Conservation (phyloP, 2,797 vertebrate genomes). For the Argyrosomus regius region DNA sequence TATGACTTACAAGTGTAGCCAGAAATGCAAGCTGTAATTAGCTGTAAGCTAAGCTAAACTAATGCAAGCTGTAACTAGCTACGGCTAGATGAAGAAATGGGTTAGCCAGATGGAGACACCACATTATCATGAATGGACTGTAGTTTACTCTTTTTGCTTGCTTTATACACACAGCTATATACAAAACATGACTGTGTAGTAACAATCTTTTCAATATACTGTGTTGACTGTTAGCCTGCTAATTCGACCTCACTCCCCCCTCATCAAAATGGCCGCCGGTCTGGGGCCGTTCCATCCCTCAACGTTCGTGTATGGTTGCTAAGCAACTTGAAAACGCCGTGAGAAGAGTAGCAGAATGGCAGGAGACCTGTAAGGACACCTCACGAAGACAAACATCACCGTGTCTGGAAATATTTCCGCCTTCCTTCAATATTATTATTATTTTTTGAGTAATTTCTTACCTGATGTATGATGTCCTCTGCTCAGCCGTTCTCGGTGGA, state of each 20-base stretch:
- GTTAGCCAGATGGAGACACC: no score
- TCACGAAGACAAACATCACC: not conserved
- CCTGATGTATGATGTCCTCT: not conserved
- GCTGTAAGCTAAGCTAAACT: no score
- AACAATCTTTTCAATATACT: not conserved
- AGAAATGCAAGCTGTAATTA: no score
- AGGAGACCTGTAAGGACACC: not conserved
- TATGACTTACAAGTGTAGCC: no score
- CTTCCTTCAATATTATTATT: no score
- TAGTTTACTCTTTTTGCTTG: not conserved
- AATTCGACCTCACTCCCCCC: not conserved
- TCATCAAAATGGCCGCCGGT: conserved; percentile 44
- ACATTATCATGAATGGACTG: no score
- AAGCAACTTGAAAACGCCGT: conserved; percentile 70
- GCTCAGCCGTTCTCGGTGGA: not conserved
- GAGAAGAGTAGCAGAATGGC: conserved; percentile 10
- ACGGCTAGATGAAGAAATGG: no score
- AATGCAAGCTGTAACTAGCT: no score
- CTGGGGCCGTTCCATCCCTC: not conserved
- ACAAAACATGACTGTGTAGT: not conserved
- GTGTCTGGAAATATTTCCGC: not conserved
- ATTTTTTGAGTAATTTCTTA: not conserved
- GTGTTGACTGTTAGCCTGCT: no score
- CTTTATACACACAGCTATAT: not conserved
- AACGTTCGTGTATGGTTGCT: conserved; percentile 71